Evolutionary conservation across 2,113 vertebrate genomes (phyloP).

Genomic region (Paraplagusia blochii): DNA sequence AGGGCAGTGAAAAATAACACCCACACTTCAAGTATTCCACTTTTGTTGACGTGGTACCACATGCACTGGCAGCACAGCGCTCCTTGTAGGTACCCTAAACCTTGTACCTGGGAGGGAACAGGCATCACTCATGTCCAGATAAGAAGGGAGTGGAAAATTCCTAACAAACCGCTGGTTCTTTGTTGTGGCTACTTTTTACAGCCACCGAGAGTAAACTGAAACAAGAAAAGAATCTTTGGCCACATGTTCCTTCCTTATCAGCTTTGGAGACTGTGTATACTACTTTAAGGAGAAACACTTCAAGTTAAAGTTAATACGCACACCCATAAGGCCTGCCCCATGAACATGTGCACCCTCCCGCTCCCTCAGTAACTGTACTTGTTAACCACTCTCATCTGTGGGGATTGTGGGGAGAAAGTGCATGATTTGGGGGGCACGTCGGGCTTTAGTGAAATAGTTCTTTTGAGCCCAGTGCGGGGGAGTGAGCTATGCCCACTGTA

Average conservation of each 20-base stretch:
- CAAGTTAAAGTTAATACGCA: slow-evolving; percentile 54
- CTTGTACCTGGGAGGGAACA: slow-evolving; percentile 37
- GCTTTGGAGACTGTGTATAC: slow-evolving; percentile 59
- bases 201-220: slow-evolving; percentile 65
- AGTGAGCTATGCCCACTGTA: slow-evolving; percentile 94
- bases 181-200: slow-evolving; percentile 52
- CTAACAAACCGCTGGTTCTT: slow-evolving; percentile 39
- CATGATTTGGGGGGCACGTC: slow-evolving; percentile 97
- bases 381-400: slow-evolving; percentile 91
- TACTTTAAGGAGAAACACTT: slow-evolving; percentile 60
- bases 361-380: slow-evolving; percentile 90
- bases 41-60: slow-evolving; percentile 49
- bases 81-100: slow-evolving; percentile 63
- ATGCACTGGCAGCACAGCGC: slow-evolving; percentile 20
- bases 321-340: slow-evolving; percentile 57
- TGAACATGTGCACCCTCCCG: slow-evolving; percentile 31
- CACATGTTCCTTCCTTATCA: slow-evolving; percentile 76
- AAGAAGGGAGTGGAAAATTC: slow-evolving; percentile 37
- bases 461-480: slow-evolving; percentile 92
- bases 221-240: slow-evolving; percentile 88
- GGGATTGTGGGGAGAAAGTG: slow-evolving; percentile 87
- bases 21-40: slow-evolving; percentile 95
- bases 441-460: slow-evolving; percentile 94
- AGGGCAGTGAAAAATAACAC: slow-evolving; percentile 86
- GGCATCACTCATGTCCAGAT: slow-evolving; percentile 34